A percentile compares a stretch with the other conserved stretches of the same genome.
These are phyloP conservation scores for Sphyrna mokarran DNA, from an alignment of 2,113 vertebrate genomes.

Conservation along the genomic window DNA sequence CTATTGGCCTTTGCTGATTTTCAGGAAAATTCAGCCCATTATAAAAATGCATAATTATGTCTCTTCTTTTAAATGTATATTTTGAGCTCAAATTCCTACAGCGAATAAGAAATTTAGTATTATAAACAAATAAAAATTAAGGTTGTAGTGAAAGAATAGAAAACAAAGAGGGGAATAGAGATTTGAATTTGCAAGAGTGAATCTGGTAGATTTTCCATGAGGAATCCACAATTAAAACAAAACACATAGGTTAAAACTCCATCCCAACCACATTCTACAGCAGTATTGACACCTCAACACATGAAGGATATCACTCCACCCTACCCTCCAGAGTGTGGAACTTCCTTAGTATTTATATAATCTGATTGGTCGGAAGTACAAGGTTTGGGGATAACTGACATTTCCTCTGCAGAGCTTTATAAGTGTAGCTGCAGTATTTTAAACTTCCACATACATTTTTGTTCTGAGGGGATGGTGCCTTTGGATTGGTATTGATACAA, in stretches of 20 bases:
- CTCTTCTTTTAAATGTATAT: background rate
- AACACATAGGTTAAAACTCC: background rate
- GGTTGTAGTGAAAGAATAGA: background rate
- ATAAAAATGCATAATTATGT: background rate
- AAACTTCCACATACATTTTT: background rate
- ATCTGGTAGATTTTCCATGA: background rate
- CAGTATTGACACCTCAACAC: background rate
- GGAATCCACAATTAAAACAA: background rate
- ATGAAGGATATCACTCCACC: background rate
- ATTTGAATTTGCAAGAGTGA: background rate
- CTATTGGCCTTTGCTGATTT: too few species aligned
- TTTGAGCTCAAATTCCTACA: background rate
- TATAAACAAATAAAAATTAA: background rate
- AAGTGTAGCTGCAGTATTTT: background rate
- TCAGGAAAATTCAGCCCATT: too few species aligned
- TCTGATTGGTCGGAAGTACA: background rate
- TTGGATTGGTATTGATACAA: background rate
- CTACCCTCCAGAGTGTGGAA: background rate
- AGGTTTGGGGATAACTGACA: background rate
- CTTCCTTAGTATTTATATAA: background rate
- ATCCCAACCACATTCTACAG: background rate
- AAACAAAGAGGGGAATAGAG: too few species aligned
- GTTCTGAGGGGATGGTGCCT: background rate
- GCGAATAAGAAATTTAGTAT: background rate
- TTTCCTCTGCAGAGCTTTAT: background rate